phyloP scores from a whole-genome alignment of 2,113 vertebrate species.

The Sinocyclocheilus maitianheensis region DNA sequence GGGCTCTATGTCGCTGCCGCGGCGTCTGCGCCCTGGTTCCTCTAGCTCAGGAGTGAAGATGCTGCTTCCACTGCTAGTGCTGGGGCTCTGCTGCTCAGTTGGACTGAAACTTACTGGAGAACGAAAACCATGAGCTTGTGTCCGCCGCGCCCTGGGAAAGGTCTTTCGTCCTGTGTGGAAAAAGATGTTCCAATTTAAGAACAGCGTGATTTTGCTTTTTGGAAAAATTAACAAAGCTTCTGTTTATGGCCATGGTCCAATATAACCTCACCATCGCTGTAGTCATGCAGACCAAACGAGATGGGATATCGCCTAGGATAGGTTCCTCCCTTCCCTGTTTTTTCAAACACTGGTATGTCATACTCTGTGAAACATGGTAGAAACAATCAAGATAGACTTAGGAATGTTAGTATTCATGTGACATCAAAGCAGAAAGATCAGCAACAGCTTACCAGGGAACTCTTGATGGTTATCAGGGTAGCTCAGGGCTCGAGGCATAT shows the following conservation, averaged over 20 bases:
- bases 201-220: not conserved
- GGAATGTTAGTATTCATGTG: no score
- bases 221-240: not conserved
- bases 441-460: conserved; percentile 84
- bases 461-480: conserved; percentile 99
- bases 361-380: conserved; percentile 75
- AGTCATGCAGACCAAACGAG: conserved; percentile 92
- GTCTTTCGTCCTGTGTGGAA: conserved; percentile 88
- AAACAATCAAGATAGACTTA: not conserved
- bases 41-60: conserved; percentile 91
- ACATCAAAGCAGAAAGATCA: not conserved
- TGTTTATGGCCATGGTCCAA: not conserved
- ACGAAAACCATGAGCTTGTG: conserved; percentile 90
- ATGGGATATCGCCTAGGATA: conserved; percentile 94
- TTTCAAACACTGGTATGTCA: conserved; percentile 95
- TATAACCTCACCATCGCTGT: conserved; percentile 87
- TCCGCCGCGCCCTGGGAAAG: conserved; percentile 92
- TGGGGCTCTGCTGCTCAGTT: conserved; percentile 90
- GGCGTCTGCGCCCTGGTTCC: conserved; percentile 82
- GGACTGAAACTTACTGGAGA: conserved; percentile 95
- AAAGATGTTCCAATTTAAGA: not conserved
- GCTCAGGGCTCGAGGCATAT: conserved; percentile 97
- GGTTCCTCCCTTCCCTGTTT: conserved; percentile 95
- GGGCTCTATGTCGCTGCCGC: conserved; percentile 92
- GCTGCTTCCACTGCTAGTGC: conserved; percentile 96